Conservation (phyloP, 2,888 invertebrate species). For the Uropetala carovei region DNA sequence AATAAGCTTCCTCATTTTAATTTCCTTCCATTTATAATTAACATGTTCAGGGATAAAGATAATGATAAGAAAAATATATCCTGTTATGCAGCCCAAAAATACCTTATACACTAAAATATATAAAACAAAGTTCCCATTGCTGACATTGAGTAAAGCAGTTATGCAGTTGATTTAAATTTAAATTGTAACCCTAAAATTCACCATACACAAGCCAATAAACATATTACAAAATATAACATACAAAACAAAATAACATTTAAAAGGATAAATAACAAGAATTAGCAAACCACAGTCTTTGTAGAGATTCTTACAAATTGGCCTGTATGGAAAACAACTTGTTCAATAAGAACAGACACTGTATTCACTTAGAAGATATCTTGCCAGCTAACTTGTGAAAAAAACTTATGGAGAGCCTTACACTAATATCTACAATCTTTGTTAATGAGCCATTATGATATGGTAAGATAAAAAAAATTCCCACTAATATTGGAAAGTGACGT, state of each 20-base stretch:
- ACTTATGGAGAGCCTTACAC: slow-evolving; percentile 11
- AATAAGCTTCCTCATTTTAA: background rate
- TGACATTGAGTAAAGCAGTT: background rate
- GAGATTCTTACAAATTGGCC: slow-evolving; percentile 25
- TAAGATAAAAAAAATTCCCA: slow-evolving; percentile 32
- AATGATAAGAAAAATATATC: background rate
- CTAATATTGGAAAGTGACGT: background rate
- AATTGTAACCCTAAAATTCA: slow-evolving; percentile 26
- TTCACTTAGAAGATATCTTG: slow-evolving; percentile 26
- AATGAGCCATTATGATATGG: slow-evolving; percentile 45
- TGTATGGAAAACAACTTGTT: slow-evolving; percentile 45
- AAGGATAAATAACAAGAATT: slow-evolving; percentile 37
- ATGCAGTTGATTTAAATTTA: slow-evolving; percentile 17
- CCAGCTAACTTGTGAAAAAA: background rate
- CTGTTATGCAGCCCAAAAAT: slow-evolving; percentile 48
- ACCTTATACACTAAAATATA: slow-evolving; percentile 9
- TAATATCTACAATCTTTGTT: slow-evolving; percentile 22
- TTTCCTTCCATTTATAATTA: background rate
- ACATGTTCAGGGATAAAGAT: slow-evolving; percentile 24
- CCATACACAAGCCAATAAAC: slow-evolving; percentile 40
- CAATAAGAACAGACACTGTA: slow-evolving; percentile 47
- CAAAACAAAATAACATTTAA: slow-evolving; percentile 38
- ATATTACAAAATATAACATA: slow-evolving; percentile 50
- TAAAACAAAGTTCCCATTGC: slow-evolving; percentile 37
- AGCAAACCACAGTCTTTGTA: slow-evolving; percentile 35